Base-by-base conservation (phyloP, 2,888 invertebrate genomes). In the Chaitophorus viminalis region DNA sequence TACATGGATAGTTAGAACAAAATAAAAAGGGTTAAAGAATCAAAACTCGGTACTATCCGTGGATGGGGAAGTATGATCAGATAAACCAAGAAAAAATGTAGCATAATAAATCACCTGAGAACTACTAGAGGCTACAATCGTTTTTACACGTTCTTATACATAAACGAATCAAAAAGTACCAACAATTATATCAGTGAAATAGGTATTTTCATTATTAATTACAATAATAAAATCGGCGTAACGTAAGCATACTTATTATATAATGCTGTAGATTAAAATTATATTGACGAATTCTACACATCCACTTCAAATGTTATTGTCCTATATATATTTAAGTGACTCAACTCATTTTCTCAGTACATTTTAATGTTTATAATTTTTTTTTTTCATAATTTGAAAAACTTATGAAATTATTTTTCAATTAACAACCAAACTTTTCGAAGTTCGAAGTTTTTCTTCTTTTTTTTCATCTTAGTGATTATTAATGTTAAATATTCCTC, bases 31-130 rank as follows among this genome's bases (percentile, higher is more conserved):
- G 11, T 29, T 70, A 70, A 70, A 70, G 70, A 70, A 70, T 70
- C 17, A 70, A 70, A 79, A 36, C n/a, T 25, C 60, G n/a, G 36
- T 54, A 18, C 54, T 39, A 9, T 60, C 3, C 6, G 9, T 3
- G 31, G 29, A 65, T 8, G 60, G 21, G 60, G n/a, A 79, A 36
- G 6, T 79, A 39, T 74, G 36, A 6, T 39, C 36, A n/a, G 74
- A 74, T 74, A 14, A n/a, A 65, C 39, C 36, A 29, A 79, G 36
- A 79, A 39, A 60, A 79, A 68, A 79, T 79, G 65, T n/a, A 68
- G 29, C 8, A 29, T 65, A 68, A 79, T 79, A 79, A 68, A 79
- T 79, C 79, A 65, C 29, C n/a, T n/a, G 4, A 21, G 39, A 65
- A 79, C 29, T n/a, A n/a, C n/a, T n/a, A n/a, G n/a, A 29, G 79